Base-by-base conservation (phyloP, 2,888 invertebrate species). In the Salticus scenicus region DNA sequence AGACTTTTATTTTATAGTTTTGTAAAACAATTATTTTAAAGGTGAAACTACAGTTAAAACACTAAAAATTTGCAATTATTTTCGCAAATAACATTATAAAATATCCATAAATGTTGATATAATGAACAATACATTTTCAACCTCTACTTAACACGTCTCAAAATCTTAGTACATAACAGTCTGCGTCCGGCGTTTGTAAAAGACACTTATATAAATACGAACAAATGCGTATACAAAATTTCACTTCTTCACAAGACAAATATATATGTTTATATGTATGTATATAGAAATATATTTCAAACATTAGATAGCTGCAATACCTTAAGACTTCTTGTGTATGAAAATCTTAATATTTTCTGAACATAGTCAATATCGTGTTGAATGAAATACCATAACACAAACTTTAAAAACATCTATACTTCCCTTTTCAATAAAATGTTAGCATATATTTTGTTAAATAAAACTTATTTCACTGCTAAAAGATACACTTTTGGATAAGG, bases 261-360 rank as follows among this genome's bases (percentile, higher is more conserved):
- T 77, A 83, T 83, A n/a, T 63, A 67, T 80, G 57, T 80, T 73
- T 79, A 42, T 71, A 63, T 64, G 63, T 81, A 69, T 81, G 33
- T 73, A 82, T 82, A 77, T 83, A 83, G 77, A 83, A 83, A 83
- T 83, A 83, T 83, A 83, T 83, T 83, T 83, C 63, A 57, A 73
- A 67, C 77, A 72, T 72, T 77, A 76, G 76, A 67, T 67, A 67
- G 17, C 20, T 17, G 20, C 27, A 33, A 67, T 33, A 67, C n/a
- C n/a, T 31, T 12, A 7, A 33, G 67, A 24, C 24, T 33, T 30
- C 30, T 12, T 66, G 10, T 67, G 67, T 57, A 57, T 17, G 20
- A 57, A 57, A 57, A 24, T 24, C 1, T 57, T 57, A 20, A 14
- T 47, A 47, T 57, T 57, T 57, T 24, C 57, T 24, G 20, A 24